Base-by-base conservation (phyloP, 2,113 vertebrate species). In the Chauna torquata region DNA sequence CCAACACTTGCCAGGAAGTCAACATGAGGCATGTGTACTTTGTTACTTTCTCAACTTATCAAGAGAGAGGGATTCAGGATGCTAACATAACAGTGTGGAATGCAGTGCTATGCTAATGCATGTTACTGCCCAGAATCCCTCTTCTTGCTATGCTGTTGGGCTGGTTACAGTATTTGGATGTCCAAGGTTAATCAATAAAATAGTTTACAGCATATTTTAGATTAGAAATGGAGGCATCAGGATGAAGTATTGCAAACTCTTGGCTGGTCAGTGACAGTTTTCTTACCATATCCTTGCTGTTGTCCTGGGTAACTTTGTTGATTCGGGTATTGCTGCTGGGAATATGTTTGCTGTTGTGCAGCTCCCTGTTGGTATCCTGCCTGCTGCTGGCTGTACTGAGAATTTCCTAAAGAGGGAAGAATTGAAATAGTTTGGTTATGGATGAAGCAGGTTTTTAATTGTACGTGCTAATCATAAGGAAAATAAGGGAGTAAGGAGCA, bases 351-450 rank as follows among this genome's bases (percentile, higher is more conserved):
- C 95, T 98, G 99, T 95, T 99, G 99, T 15, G 98, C 98, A 23
- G 99, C 97, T 76, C 99, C 98, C 95, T 99, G 99, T 96, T 99
- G 99, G 96, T 99, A 99, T 64, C 99, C 98, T 16, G 98, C 96
- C 97, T 99, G 99, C 96, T 99, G 99, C 87, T 99, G 99, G 97
- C 98, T 98, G 97, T 99, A 99, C 97, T 99, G 99, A 19, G 99
- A 97, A 94, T 98, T 99, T 76, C 99, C 99, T 99, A 88, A 44
- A 79, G 69, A 62, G 61, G 30, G 72, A 38, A 95, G 86, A 47
- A 93, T 55, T 24, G 34, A 24, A 23, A 20, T 16, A n/a, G 54
- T 20, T 83, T 47, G 45, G n/a, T 68, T 75, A 54, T 1, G 25
- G 22, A 34, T 65, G 58, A 88, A 58, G 59, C 45, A 55, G 24